Conservation (phyloP, 1,140 invertebrate species). For the Sarcophaga peregrina region DNA sequence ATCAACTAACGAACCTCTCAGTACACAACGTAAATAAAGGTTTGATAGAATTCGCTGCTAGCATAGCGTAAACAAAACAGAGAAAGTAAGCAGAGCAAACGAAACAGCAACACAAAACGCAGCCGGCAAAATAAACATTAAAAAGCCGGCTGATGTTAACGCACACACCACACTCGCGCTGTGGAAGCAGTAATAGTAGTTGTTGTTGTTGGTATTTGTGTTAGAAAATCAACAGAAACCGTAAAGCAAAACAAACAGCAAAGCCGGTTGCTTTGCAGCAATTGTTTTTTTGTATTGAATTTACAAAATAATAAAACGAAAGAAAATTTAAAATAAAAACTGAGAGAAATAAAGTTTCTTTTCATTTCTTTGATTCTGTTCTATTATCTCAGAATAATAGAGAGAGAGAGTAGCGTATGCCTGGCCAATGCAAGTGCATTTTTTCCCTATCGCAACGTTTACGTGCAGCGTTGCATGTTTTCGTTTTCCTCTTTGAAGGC, state of each 20-base stretch:
- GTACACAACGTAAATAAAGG: not conserved
- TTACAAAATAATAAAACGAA: not conserved
- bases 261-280: not conserved
- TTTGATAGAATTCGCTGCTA: not conserved
- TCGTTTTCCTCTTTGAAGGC: slow-evolving; percentile 10
- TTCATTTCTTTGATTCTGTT: not conserved
- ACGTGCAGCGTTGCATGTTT: slow-evolving; percentile 33
- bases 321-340: not conserved
- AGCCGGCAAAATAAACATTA: slow-evolving; percentile 45
- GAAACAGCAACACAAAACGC: slow-evolving; percentile 35
- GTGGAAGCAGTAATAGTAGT: not conserved
- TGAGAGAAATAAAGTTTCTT: not conserved
- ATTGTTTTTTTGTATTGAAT: not conserved
- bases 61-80: not conserved
- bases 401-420: not conserved
- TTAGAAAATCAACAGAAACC: not conserved
- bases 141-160: slow-evolving; percentile 3
- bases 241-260: not conserved
- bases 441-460: not conserved
- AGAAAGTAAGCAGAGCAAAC: not conserved
- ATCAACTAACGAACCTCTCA: slow-evolving; percentile 15
- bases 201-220: not conserved
- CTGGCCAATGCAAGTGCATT: not conserved
- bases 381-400: not conserved
- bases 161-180: too few relatives aligned